A percentile compares a stretch with the other conserved stretches of the same genome.
Conservation (phyloP, 2,797 vertebrate genomes). For the Bucorvus abyssinicus region DNA sequence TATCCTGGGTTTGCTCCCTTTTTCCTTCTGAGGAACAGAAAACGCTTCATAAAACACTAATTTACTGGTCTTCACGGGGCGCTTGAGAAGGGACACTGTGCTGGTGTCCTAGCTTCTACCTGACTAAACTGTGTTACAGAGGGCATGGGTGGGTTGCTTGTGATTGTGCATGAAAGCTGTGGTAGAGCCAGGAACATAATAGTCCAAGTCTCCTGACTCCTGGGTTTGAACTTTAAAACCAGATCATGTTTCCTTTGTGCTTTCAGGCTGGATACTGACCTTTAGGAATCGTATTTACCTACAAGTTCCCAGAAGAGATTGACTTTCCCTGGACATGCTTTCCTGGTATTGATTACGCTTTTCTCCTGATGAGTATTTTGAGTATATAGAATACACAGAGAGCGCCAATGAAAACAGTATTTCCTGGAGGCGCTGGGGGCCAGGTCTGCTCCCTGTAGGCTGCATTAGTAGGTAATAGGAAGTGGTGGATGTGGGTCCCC, state of each 20-base stretch:
- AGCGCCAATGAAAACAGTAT: conserved; percentile 19
- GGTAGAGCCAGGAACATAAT: conserved; percentile 34
- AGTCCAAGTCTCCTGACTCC: conserved; percentile 62
- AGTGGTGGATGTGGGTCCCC: neutral
- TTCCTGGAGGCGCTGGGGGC: neutral
- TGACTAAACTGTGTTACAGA: neutral
- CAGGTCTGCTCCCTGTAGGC: neutral
- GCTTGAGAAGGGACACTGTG: neutral
- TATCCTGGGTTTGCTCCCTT: neutral
- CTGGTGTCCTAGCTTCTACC: neutral
- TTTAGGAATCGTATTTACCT: conserved; percentile 32
- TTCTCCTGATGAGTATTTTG: conserved; percentile 62
- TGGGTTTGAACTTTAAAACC: conserved; percentile 54
- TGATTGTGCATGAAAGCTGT: neutral
- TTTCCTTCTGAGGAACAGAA: neutral
- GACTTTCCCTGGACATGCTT: conserved; percentile 67
- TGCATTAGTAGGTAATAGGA: neutral
- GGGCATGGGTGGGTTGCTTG: neutral
- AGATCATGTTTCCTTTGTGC: conserved; percentile 61
- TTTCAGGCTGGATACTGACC: conserved; percentile 38
- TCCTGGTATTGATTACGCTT: conserved; percentile 47
- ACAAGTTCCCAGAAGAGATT: conserved; percentile 53
- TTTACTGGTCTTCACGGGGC: neutral
- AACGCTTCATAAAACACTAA: neutral
- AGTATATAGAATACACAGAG: conserved; percentile 52